Evolutionary conservation across 2,113 vertebrate species (phyloP).

Genomic region (Capra hircus): DNA sequence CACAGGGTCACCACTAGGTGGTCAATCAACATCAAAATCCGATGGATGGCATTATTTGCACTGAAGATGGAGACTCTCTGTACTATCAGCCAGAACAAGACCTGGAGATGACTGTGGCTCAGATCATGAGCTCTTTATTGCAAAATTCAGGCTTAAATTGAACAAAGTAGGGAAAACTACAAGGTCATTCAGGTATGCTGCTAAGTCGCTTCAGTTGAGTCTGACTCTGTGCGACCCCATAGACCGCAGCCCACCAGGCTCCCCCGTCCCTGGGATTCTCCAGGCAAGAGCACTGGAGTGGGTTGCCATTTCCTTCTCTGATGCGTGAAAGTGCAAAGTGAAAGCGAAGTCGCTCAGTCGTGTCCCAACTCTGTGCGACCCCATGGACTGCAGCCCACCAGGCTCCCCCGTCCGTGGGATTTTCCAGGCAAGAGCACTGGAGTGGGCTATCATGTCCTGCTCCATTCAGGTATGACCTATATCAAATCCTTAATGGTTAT

Average conservation of each 20-base stretch:
- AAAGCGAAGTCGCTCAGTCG: rapidly evolving
- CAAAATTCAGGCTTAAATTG: neutral
- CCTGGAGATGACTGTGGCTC: neutral
- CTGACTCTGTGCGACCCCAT: rapidly evolving
- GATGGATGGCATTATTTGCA: neutral
- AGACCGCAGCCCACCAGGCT: no score
- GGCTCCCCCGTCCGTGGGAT: no score
- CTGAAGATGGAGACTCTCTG: neutral
- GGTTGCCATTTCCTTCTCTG: no score
- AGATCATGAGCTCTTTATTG: neutral
- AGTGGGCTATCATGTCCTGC: no score
- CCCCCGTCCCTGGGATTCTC: rapidly evolving
- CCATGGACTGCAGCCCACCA: no score
- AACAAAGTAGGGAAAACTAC: neutral
- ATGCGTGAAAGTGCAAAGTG: no score
- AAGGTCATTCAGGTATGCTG: neutral
- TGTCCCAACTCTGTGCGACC: no score
- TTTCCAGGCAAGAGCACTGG: no score
- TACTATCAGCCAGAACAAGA: neutral
- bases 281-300: no score
- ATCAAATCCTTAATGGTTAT: neutral
- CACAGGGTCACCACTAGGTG: neutral
- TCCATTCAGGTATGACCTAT: neutral
- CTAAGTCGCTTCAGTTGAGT: rapidly evolving
- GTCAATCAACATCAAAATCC: neutral